These are phyloP conservation scores for Ciconia nigra DNA, from an alignment of 2,797 vertebrate species.

Conservation along the genomic window DNA sequence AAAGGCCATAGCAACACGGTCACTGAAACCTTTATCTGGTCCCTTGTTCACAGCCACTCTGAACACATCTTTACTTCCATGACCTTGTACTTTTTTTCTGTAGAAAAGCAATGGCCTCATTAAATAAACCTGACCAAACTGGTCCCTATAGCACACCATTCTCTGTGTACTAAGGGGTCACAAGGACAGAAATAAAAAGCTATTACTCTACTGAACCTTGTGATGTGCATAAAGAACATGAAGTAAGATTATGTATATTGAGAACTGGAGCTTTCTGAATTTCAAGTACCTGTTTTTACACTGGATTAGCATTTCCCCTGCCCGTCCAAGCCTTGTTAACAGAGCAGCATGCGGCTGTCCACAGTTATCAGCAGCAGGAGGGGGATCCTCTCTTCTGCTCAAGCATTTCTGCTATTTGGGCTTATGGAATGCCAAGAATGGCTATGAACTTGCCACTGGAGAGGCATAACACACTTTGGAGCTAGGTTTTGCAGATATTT, in stretches of 20 bases:
- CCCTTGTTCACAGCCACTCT: background rate
- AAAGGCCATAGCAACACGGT: background rate
- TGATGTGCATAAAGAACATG: background rate
- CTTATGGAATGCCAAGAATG: background rate
- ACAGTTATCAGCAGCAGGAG: background rate
- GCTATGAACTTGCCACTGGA: background rate
- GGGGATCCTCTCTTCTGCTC: background rate
- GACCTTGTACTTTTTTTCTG: background rate
- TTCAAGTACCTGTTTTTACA: background rate
- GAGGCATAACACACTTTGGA: background rate
- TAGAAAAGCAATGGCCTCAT: background rate
- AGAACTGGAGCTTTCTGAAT: background rate
- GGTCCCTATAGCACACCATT: background rate
- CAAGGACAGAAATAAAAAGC: background rate
- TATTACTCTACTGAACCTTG: background rate
- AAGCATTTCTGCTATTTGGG: background rate
- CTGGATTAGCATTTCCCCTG: background rate
- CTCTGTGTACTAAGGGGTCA: background rate
- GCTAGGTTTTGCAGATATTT: background rate
- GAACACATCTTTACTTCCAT: background rate
- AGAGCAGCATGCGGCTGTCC: accelerated
- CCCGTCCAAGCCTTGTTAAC: background rate
- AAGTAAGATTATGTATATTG: background rate
- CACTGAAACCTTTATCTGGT: background rate
- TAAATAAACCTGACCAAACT: slow-evolving; percentile 15